These are phyloP conservation scores for Myzus persicae DNA, from an alignment of 1,140 invertebrate species.

Conservation along the genomic window DNA sequence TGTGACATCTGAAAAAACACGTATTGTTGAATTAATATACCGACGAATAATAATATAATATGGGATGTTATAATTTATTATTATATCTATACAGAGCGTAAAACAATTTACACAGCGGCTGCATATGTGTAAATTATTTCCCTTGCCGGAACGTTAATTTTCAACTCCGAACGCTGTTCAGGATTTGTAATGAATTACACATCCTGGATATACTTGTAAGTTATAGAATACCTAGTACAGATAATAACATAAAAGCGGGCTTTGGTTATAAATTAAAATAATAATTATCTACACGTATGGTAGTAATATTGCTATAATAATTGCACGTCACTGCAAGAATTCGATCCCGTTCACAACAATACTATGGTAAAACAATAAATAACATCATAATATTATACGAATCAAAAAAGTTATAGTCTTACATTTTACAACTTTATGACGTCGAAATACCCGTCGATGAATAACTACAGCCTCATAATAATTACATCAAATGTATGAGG, in stretches of 20 bases:
- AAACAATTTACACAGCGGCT: background rate
- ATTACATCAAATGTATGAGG: background rate
- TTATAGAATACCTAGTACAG: background rate
- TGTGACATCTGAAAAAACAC: background rate
- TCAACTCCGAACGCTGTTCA: background rate
- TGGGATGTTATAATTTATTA: background rate
- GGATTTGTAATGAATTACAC: background rate
- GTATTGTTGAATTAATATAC: background rate
- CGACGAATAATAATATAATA: background rate
- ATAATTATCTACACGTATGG: background rate
- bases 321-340: background rate
- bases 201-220: background rate
- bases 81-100: background rate
- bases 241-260: background rate
- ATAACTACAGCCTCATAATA: background rate
- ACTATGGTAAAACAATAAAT: background rate
- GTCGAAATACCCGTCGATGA: background rate
- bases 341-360: background rate
- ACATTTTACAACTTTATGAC: background rate
- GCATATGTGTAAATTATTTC: background rate
- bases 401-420: background rate
- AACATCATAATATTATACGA: too few relatives aligned
- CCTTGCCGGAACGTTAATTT: background rate
- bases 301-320: background rate
- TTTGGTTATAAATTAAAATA: background rate